phyloP scores from a whole-genome alignment of 2,888 invertebrate genomes.

The Hirtodrosophila confusa region DNA sequence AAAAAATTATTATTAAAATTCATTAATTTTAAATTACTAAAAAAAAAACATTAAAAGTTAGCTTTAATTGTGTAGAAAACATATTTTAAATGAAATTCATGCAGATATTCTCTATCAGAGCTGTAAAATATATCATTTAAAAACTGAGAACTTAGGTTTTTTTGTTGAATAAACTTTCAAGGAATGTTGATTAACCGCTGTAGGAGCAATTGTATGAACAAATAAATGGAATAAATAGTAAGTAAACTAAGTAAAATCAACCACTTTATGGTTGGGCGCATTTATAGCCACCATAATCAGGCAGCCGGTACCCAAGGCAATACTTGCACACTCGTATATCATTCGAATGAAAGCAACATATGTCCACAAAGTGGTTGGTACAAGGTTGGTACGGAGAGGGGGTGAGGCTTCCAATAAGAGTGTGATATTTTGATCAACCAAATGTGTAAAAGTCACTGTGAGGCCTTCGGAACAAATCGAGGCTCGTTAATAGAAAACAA shows the following conservation, averaged over 20 bases:
- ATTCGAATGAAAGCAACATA: conserved; percentile 69
- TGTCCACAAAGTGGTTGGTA: conserved; percentile 77
- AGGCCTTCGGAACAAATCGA: conserved; percentile 67
- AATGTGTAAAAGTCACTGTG: conserved; percentile 62
- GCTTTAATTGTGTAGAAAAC: too few relatives aligned
- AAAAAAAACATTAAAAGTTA: too few relatives aligned
- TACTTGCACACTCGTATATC: conserved; percentile 43
- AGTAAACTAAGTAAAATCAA: conserved; percentile 22
- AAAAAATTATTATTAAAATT: too few relatives aligned
- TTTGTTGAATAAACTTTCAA: too few relatives aligned
- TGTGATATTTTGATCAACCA: conserved; percentile 62
- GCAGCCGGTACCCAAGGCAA: conserved; percentile 33
- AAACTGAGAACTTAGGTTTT: too few relatives aligned
- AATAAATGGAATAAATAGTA: conserved; percentile 27
- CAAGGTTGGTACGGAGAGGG: conserved; percentile 6
- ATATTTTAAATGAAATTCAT: too few relatives aligned
- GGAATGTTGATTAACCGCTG: too few relatives aligned
- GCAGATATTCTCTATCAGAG: too few relatives aligned
- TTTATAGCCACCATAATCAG: conserved; percentile 50
- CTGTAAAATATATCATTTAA: too few relatives aligned
- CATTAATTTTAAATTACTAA: too few relatives aligned
- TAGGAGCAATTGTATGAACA: conserved; percentile 6
- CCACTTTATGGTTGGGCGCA: conserved; percentile 47
- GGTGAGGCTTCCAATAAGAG: conserved; percentile 21
- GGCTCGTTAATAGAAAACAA: conserved; percentile 73